Base-by-base conservation (phyloP, 2,888 invertebrate genomes). In the Cosmopolites sordidus region DNA sequence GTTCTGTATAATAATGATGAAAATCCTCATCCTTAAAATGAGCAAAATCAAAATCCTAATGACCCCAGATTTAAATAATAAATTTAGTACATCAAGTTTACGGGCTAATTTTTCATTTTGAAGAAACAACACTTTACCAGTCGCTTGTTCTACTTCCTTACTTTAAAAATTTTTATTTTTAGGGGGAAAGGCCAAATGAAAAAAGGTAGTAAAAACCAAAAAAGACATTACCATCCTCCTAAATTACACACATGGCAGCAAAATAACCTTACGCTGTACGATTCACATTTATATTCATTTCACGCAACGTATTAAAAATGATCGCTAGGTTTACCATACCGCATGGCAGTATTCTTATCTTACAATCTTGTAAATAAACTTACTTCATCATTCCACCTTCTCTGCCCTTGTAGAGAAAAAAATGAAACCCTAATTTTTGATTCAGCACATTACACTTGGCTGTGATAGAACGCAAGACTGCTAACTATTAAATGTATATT, bases 181-280 rank as follows among this genome's bases (percentile, higher is more conserved):
- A 48, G 48, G 48, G 17, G 40, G 48, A 48, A 30, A 48, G 17
- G 16, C 48, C 41, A 48, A 41, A 40, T 15, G 41, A 48, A 48
- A 47, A 48, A 48, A 48, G 48, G 48, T 51, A 51, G 43, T 39
- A 51, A 39, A 30, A 12, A 16, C 22, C 44, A 51, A 44, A 51
- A 51, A 27, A 29, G 40, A 14, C 39, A 14, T n/a, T 16, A 43
- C 33, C 42, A 42, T 18, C 22, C 43, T 16, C 43, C 47, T 30
- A 16, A 48, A 30, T 41, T 48, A 29, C 40, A 17, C 48, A 16
- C 27, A 12, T 27, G 41, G 29, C 41, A 48, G 48, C 41, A 30
- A 27, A 41, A 29, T 42, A 42, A 42, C 29, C 16, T 29, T 40
- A 40, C 12, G 47, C 40, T 30, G 16, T 48, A 30, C 29, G 16